Evolutionary conservation across 2,797 vertebrate genomes (phyloP), one percentile per base, ranked within the genome.

Genomic region (Macropodus opercularis): DNA sequence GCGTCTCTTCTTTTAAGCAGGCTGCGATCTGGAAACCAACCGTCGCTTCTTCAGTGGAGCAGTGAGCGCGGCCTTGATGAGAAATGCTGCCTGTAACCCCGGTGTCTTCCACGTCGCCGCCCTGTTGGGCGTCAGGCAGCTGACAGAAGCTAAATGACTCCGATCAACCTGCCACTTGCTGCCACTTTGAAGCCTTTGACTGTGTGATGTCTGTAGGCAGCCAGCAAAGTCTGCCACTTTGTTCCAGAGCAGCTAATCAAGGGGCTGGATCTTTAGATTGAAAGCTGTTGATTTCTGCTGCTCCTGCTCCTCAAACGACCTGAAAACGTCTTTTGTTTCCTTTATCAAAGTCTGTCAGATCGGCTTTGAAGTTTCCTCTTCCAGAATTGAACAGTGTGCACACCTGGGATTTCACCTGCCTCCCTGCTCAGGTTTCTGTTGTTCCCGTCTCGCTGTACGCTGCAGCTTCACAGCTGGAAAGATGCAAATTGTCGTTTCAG

Each of bases 131-230:
- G 56, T 60, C 61, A 51, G 58, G 58, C 15, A 56, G 18, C 56
- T 46, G 81, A 80, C 60, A 55, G 69, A 80, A 75, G 79, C 71
- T 75, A 61, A 80, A 79, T 13, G 59, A 43, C 59, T 73, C 35
- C 14, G 35, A 13, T 41, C 53, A 73, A 72, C 22, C 58, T 50
- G 57, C 41, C 2, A 24, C 63, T 55, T 3, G 47, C 26, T 12
- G 26, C 71, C 44, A 49, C 41, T 63, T 67, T 52, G 57, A 71
- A 76, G 52, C 36, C 49, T 55, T 18, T 77, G 69, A 53, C 48
- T 34, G 61, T 59, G 13, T 83, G 72, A 82, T 64, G 79, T 72
- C 7, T 48, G 74, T 18, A 46, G 48, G 61, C 53, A 38, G 51
- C 63, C 3, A 5, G 52, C 52, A 56, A 47, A 17, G 44, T 62